phyloP scores from a whole-genome alignment of 2,888 invertebrate genomes.

The Emmelina monodactyla region DNA sequence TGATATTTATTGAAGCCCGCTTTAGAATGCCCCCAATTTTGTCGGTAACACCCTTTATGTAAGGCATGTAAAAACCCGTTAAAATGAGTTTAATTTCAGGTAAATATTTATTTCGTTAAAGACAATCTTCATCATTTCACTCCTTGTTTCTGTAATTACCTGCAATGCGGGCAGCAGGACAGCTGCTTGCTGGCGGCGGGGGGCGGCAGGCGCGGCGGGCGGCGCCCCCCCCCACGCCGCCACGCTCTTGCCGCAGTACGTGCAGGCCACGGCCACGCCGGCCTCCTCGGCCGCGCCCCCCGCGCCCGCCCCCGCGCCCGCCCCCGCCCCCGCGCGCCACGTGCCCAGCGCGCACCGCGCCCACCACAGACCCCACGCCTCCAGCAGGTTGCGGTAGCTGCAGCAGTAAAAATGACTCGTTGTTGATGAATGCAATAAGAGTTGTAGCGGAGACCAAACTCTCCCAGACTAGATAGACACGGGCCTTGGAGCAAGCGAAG shows the following conservation, averaged over 20 bases:
- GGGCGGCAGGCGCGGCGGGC: conserved; percentile 70
- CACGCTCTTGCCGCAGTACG: conserved; percentile 94
- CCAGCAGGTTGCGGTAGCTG: conserved; percentile 84
- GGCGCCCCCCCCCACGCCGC: conserved; percentile 87
- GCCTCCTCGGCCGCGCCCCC: conserved; percentile 71
- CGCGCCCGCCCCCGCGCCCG: conserved; percentile 66
- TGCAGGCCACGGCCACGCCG: conserved; percentile 77
- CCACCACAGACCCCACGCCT: conserved; percentile 91
- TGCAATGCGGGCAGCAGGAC: no score
- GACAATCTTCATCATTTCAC: no score
- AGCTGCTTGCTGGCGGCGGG: conserved; percentile 66
- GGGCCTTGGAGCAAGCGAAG: no score
- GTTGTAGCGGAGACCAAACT: no score
- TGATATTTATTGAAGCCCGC: no score
- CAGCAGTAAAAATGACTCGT: conserved; percentile 4
- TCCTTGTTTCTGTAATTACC: no score
- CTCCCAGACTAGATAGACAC: no score
- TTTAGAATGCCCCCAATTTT: no score
- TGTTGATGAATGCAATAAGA: conserved; percentile 1
- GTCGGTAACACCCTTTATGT: no score
- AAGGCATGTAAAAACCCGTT: no score
- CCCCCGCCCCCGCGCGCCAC: conserved; percentile 69
- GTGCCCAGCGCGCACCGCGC: conserved; percentile 91
- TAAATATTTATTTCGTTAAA: no score
- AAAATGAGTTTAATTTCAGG: no score